Conservation (phyloP, 2,888 invertebrate genomes). For the Torymus aiolomorphi region DNA sequence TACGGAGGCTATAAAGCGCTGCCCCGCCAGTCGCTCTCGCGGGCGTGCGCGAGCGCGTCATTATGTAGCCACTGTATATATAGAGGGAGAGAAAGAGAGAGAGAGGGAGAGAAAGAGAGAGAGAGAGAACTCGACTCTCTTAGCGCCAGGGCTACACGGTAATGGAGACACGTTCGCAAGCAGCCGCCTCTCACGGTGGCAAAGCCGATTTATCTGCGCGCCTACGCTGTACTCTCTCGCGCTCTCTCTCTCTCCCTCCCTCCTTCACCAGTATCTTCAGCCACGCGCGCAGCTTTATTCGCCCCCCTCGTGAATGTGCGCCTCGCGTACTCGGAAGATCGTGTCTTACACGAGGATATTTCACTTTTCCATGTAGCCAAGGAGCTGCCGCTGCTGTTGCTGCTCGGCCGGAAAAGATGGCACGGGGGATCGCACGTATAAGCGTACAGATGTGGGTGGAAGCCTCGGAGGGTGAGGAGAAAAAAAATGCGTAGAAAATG, state of each 20-base stretch:
- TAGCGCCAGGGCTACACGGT: constrained; percentile 54
- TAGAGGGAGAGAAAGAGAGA: too few relatives aligned
- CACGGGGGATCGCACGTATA: constrained; percentile 15
- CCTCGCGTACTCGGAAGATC: constrained; percentile 54
- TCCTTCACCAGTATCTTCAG: constrained; percentile 45
- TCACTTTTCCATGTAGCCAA: constrained; percentile 68
- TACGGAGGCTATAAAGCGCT: constrained; percentile 59
- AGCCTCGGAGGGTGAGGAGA: neutral
- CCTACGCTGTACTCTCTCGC: neutral
- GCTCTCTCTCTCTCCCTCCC: constrained; percentile 50
- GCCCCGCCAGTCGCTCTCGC: too few relatives aligned
- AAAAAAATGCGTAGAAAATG: constrained; percentile 43
- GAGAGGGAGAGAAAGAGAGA: too few relatives aligned
- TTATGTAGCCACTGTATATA: constrained; percentile 60
- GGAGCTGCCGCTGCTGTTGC: constrained; percentile 32
- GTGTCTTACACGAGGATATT: constrained; percentile 70
- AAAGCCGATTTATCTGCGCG: constrained; percentile 71
- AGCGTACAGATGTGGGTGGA: constrained; percentile 5
- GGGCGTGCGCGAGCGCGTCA: constrained; percentile 54
- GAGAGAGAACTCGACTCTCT: constrained; percentile 27
- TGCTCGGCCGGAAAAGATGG: constrained; percentile 47
- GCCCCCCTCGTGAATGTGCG: too few relatives aligned
- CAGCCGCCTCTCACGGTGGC: constrained; percentile 67
- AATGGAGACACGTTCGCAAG: constrained; percentile 72
- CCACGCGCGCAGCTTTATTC: too few relatives aligned